These are phyloP conservation scores for Ceuthmochares aereus DNA, from an alignment of 2,113 vertebrate genomes.

Conservation along the genomic window DNA sequence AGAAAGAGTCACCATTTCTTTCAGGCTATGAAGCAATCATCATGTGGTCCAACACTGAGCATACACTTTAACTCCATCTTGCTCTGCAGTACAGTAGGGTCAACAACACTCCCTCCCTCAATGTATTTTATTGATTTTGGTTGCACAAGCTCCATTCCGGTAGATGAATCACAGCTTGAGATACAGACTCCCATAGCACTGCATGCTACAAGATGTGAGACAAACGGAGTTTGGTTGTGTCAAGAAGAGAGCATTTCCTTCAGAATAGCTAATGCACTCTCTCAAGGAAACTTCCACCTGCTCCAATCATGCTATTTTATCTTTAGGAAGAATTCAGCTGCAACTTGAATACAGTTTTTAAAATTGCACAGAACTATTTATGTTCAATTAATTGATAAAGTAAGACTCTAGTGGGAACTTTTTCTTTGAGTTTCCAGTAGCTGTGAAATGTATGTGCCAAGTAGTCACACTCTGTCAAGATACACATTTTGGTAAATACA, in stretches of 20 bases:
- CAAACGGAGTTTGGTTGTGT: not conserved
- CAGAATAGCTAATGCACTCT: not conserved
- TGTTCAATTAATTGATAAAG: not conserved
- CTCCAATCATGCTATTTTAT: not conserved
- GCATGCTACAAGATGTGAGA: not conserved
- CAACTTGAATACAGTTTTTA: not conserved
- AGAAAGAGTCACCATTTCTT: not conserved
- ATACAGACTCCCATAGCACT: not conserved
- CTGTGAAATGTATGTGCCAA: not conserved
- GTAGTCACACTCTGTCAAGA: not conserved
- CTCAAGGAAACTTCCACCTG: not conserved
- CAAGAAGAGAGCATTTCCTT: not conserved
- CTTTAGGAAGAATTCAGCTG: not conserved
- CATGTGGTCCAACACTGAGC: not conserved
- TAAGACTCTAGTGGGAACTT: not conserved
- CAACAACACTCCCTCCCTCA: not conserved
- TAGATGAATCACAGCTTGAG: not conserved
- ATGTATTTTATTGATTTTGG: accelerated
- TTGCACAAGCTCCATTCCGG: not conserved
- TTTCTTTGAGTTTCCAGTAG: not conserved
- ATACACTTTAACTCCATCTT: not conserved
- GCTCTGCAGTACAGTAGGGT: not conserved
- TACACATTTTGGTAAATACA: not conserved
- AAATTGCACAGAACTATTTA: not conserved
- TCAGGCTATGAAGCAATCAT: not conserved